Base-by-base conservation (phyloP, 2,113 vertebrate genomes). In the Phoenicopterus ruber region DNA sequence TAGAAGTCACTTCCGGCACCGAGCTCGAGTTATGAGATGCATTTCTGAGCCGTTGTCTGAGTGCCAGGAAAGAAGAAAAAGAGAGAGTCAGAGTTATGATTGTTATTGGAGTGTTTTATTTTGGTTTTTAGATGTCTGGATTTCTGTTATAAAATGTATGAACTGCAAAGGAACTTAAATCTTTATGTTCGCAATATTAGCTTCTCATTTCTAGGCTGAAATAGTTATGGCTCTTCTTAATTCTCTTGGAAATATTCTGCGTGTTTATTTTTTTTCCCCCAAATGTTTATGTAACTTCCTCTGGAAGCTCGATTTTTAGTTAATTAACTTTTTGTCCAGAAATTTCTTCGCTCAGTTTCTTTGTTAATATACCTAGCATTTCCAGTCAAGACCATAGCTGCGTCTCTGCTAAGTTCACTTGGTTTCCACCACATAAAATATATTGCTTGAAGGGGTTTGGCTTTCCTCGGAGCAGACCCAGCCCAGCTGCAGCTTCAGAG, bases 21-120 rank as follows among this genome's bases (percentile, higher is more conserved):
- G 40, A 86, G 93, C 90, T 91, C 12, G 2, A 88, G 82, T 95
- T 94, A 94, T 87, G 92, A 86, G 86, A 89, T 84, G 83, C 74
- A 28, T 96, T 95, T 94, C 94, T 93, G 90, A 88, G 92, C 86
- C 3, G 13, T 80, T 90, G 94, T 95, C 89, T 91, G 79, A 22
- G 65, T 93, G 93, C 94, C 91, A 92, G 85, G 89, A 96, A 95
- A 86, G 93, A 95, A 84, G 80, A 86, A 93, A 91, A 91, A 93
- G 82, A 77, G 59, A 90, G 92, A 86, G 88, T 82, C 36, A 54
- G 84, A 96, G 93, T 95, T 93, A 94, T 34, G 78, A 83, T 95
- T 97, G 95, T 93, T 94, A 95, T 97, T 95, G 94, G 88, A 95
- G 91, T 73, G 81, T 79, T 96, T 97, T 96, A 93, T 96, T 96